A percentile compares a stretch with the other conserved stretches of the same genome.
phyloP scores from a whole-genome alignment of 2,888 invertebrate species.

The Orchesellides sinensis region DNA sequence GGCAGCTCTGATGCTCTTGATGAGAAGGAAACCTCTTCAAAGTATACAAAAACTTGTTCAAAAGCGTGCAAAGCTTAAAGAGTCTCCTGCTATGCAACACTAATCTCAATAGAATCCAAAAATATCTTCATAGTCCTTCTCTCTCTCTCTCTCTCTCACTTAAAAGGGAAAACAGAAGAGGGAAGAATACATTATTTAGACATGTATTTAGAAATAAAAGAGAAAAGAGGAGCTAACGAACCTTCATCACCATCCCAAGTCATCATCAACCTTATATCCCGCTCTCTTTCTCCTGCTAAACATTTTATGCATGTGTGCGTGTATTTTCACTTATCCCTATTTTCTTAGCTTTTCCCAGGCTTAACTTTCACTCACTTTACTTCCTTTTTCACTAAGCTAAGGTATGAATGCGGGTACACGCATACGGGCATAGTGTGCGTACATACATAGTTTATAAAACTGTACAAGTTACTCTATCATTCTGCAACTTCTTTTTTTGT shows the following conservation, averaged over 20 bases:
- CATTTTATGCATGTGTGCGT: neutral
- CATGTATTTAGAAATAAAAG: neutral
- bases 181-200: too few species aligned
- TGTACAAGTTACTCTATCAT: neutral
- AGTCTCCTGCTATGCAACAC: neutral
- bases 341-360: neutral
- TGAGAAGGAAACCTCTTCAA: neutral
- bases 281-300: neutral
- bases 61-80: neutral
- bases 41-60: neutral
- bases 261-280: constrained; percentile 14
- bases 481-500: neutral
- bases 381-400: neutral
- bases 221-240: constrained; percentile 55
- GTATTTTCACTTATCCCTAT: neutral
- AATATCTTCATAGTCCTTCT: neutral
- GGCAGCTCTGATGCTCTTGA: neutral
- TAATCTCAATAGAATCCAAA: constrained; percentile 26
- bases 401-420: neutral
- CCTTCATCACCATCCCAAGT: constrained; percentile 49
- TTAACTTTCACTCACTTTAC: neutral
- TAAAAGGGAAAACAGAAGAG: too few species aligned
- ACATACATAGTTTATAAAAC: too few species aligned
- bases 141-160: too few species aligned
- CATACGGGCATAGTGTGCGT: too few species aligned